phyloP scores from a whole-genome alignment of 2,113 vertebrate genomes.

The Psammodynastes pulverulentus region DNA sequence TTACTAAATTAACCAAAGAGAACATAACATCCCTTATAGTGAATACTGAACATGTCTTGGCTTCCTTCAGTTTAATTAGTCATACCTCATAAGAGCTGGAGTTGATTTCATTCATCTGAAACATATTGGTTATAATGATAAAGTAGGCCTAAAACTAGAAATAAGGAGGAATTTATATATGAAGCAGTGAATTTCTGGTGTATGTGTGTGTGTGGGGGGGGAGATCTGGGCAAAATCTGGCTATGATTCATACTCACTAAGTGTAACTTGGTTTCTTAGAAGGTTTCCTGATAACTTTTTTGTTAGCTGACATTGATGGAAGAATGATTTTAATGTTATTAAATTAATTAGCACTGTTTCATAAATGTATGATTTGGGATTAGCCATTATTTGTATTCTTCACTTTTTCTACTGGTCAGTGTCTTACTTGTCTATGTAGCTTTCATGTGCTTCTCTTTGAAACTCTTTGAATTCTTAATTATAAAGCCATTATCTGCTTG shows the following conservation, averaged over 20 bases:
- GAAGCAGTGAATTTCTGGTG: neutral
- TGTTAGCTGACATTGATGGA: neutral
- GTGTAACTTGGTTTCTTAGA: neutral
- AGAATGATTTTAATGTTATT: neutral
- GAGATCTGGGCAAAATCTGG: neutral
- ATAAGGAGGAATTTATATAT: neutral
- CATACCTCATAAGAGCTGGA: neutral
- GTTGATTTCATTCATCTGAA: neutral
- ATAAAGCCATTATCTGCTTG: neutral
- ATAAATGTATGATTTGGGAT: neutral
- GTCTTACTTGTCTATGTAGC: neutral
- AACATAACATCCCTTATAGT: constrained; percentile 37
- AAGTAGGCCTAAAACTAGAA: neutral
- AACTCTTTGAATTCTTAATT: neutral
- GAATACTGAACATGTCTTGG: constrained; percentile 49
- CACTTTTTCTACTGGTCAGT: neutral
- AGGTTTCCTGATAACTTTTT: neutral
- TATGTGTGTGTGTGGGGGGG: too few relatives aligned
- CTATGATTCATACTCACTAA: neutral
- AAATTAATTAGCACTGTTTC: neutral
- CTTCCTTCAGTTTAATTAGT: constrained; percentile 42
- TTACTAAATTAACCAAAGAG: constrained; percentile 41
- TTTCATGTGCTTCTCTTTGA: neutral
- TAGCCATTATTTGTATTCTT: neutral
- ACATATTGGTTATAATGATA: neutral